Conservation (phyloP, 2,888 invertebrate genomes). For the Drosophila melanosoma region DNA sequence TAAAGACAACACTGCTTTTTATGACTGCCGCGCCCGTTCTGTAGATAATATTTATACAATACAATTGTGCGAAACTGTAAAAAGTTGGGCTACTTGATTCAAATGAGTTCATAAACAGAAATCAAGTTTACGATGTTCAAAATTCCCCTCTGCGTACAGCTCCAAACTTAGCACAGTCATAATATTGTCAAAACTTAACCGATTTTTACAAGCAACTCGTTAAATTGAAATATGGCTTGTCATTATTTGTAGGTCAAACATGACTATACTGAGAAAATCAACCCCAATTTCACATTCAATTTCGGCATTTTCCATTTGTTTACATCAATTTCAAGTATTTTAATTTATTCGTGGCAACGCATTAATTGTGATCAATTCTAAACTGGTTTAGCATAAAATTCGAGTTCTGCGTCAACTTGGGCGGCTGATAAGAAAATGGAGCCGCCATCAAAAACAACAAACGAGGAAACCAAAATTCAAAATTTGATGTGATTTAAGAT, state of each 20-base stretch:
- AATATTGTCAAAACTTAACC: background rate
- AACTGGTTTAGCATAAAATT: constrained; percentile 51
- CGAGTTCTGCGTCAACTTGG: constrained; percentile 18
- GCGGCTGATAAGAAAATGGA: constrained; percentile 22
- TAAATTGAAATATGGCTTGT: background rate
- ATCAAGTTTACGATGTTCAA: background rate
- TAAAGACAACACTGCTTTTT: constrained; percentile 11
- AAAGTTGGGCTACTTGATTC: background rate
- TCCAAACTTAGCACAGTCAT: background rate
- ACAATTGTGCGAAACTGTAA: constrained; percentile 2
- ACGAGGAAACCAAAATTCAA: constrained; percentile 13
- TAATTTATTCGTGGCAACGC: constrained; percentile 9
- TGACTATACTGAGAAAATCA: background rate
- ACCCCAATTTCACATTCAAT: background rate
- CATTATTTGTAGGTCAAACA: background rate
- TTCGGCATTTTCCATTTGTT: background rate
- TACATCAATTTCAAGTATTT: background rate
- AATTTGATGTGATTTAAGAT: constrained; percentile 6
- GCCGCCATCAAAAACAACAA: constrained; percentile 1
- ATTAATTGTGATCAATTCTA: constrained; percentile 24
- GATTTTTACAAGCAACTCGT: background rate
- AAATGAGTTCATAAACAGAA: background rate
- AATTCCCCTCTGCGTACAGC: background rate
- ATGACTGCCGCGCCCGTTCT: constrained; percentile 9
- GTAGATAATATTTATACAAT: background rate